Conservation (phyloP, 2,113 vertebrate genomes). For the Pachyramphus minor region DNA sequence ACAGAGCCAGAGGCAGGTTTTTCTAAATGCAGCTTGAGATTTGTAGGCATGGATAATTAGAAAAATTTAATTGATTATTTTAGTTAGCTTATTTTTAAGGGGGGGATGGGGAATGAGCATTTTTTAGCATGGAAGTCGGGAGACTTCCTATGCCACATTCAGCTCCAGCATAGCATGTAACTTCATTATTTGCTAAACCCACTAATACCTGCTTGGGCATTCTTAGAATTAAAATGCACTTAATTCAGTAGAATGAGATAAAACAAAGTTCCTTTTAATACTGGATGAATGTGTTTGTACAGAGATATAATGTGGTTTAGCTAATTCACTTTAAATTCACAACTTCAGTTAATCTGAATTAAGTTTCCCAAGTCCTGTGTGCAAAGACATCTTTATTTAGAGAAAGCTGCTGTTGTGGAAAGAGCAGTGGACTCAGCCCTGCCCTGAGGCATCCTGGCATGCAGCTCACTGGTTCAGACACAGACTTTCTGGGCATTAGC, state of each 20-base stretch:
- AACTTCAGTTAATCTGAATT: slow-evolving; percentile 34
- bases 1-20: background rate
- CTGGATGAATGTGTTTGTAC: background rate
- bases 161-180: background rate
- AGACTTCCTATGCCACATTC: background rate
- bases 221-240: slow-evolving; percentile 20
- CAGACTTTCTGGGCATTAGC: slow-evolving; percentile 41
- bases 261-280: slow-evolving; percentile 19
- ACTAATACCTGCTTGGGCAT: background rate
- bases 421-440: background rate
- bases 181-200: background rate
- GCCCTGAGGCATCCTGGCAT: background rate
- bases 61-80: background rate
- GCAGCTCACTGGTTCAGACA: background rate
- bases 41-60: background rate
- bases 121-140: background rate
- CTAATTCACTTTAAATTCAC: slow-evolving; percentile 31
- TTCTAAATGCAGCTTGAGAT: background rate
- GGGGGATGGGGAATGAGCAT: background rate
- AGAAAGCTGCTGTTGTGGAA: slow-evolving; percentile 23
- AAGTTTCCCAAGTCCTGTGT: background rate
- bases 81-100: background rate
- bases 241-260: slow-evolving; percentile 13
- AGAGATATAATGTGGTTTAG: slow-evolving; percentile 16
- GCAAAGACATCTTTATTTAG: slow-evolving; percentile 35